A percentile compares a stretch with the other conserved stretches of the same genome.
Conservation (phyloP, 2,888 invertebrate species). For the Sinodicranocentrus sp. region DNA sequence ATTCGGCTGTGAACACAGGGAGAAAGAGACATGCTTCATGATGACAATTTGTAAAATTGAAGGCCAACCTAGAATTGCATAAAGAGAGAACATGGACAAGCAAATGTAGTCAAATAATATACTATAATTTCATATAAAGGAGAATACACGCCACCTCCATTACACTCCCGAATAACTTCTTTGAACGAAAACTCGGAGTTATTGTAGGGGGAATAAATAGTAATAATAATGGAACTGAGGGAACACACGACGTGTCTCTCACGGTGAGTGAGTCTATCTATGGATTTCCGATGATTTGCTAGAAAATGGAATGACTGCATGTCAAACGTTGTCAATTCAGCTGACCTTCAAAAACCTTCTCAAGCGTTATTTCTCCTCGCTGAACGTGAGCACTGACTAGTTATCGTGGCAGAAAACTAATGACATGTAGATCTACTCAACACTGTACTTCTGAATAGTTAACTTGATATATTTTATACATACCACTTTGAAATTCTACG, state of each 20-base stretch:
- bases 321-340: conserved; percentile 60
- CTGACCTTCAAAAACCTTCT: conserved; percentile 62
- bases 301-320: conserved; percentile 31
- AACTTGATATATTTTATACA: too few species aligned
- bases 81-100: too few species aligned
- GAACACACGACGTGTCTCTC: too few species aligned
- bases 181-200: background rate
- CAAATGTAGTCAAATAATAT: too few species aligned
- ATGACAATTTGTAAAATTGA: conserved; percentile 49
- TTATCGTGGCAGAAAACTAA: background rate
- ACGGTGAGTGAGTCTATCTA: background rate
- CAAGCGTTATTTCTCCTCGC: conserved; percentile 19
- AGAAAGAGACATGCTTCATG: conserved; percentile 11
- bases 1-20: background rate
- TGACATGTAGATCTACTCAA: too few species aligned
- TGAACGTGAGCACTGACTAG: background rate
- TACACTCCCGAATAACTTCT: too few species aligned
- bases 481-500: too few species aligned
- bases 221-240: too few species aligned
- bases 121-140: too few species aligned
- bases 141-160: too few species aligned
- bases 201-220: background rate
- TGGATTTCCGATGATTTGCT: conserved; percentile 20
- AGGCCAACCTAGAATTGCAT: conserved; percentile 27
- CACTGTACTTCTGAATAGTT: too few species aligned